These are phyloP conservation scores for Oscheius sp. DNA, from an alignment of 2,888 invertebrate species.

Conservation along the genomic window DNA sequence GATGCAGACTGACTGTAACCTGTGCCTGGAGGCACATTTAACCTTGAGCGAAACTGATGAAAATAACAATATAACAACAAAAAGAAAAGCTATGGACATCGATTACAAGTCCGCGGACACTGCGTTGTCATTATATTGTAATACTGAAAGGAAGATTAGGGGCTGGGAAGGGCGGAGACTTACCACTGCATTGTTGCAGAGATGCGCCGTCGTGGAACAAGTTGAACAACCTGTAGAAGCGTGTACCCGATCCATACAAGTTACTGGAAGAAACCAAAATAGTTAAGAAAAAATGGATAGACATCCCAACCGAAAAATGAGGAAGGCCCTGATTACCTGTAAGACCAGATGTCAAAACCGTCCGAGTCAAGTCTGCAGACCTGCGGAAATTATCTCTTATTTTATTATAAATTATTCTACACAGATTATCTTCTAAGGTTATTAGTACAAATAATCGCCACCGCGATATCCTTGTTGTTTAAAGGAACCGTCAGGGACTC, in stretches of 20 bases:
- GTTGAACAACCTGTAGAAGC: neutral
- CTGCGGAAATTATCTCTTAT: neutral
- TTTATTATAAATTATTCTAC: no score
- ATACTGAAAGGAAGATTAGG: conserved; percentile 10
- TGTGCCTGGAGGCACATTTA: neutral
- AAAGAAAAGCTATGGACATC: neutral
- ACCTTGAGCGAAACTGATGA: neutral
- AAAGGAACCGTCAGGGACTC: no score
- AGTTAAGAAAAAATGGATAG: no score
- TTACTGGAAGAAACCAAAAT: no score
- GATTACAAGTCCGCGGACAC: conserved; percentile 8
- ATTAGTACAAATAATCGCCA: no score
- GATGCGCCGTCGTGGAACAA: neutral
- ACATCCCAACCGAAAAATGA: no score
- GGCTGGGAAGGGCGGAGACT: neutral
- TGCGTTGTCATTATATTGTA: conserved; percentile 9
- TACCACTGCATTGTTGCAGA: conserved; percentile 12
- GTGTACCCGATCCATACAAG: no score
- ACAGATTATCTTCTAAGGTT: no score
- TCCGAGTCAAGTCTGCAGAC: conserved; percentile 7
- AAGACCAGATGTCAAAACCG: no score
- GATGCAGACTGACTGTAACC: conserved; percentile 16
- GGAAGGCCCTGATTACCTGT: no score
- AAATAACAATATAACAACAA: neutral
- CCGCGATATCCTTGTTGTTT: no score